A percentile compares a stretch with the other conserved stretches of the same genome.
These are phyloP conservation scores for Onychostoma macrolepis DNA, from an alignment of 2,113 vertebrate genomes.

Conservation along the genomic window DNA sequence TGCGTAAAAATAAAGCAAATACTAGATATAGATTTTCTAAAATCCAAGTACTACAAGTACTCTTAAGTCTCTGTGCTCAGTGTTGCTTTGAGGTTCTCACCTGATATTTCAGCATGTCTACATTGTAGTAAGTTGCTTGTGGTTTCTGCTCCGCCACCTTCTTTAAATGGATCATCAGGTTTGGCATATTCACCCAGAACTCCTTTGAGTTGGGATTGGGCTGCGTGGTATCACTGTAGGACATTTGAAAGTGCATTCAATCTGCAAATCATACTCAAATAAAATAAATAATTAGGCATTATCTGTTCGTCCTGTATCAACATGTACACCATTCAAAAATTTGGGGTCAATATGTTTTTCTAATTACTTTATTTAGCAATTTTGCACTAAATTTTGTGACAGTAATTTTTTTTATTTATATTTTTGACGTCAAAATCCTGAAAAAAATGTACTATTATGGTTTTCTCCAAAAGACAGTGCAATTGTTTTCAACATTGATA, in stretches of 20 bases:
- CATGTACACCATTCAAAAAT: not conserved
- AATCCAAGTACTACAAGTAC: not conserved
- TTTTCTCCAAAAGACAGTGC: too few species aligned
- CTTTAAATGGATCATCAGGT: conserved; percentile 94
- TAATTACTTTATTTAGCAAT: too few species aligned
- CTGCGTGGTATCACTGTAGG: conserved; percentile 84
- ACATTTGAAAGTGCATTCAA: conserved; percentile 9
- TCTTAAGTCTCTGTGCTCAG: not conserved
- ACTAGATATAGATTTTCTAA: not conserved
- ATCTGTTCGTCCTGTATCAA: not conserved
- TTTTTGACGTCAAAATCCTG: too few species aligned
- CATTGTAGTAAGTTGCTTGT: conserved; percentile 99
- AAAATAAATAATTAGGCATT: not conserved
- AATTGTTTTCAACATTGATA: too few species aligned
- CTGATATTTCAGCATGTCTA: conserved; percentile 99
- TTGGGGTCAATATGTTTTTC: not conserved
- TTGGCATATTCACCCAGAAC: conserved; percentile 99
- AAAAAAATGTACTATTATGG: too few species aligned
- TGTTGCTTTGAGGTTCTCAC: conserved; percentile 69
- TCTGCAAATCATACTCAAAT: not conserved
- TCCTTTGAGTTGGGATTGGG: conserved; percentile 85
- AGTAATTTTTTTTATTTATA: too few species aligned
- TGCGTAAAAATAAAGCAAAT: not conserved
- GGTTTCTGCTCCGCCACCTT: conserved; percentile 99
- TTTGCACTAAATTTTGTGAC: too few species aligned